A percentile compares a stretch with the other conserved stretches of the same genome.
Evolutionary conservation across 2,113 vertebrate genomes (phyloP).

Genomic region (Nettapus auritus): DNA sequence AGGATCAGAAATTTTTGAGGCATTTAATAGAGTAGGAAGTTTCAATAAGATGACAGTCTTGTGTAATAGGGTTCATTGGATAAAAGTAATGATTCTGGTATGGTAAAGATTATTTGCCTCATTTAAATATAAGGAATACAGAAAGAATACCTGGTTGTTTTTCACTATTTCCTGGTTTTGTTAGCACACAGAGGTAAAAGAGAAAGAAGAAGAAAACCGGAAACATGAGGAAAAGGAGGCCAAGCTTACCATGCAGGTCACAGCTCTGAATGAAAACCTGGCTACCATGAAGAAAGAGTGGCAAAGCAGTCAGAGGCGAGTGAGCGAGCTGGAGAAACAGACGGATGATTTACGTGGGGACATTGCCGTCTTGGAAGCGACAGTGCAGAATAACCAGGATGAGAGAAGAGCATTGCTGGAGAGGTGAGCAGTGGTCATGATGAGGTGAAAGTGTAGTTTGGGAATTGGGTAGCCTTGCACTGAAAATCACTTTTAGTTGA

Average conservation of each 20-base stretch:
- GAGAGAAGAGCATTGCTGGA: conserved; percentile 93
- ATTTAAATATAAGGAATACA: background rate
- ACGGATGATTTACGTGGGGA: conserved; percentile 94
- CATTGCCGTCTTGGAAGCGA: conserved; percentile 96
- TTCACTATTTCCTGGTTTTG: background rate
- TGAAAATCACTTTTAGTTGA: background rate
- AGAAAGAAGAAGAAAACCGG: conserved; percentile 84
- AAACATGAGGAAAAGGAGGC: conserved; percentile 87
- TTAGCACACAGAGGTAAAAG: conserved; percentile 85
- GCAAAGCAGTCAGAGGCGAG: conserved; percentile 92
- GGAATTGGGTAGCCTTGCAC: background rate
- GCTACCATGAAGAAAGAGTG: conserved; percentile 96
- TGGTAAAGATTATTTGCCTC: conserved; percentile 3
- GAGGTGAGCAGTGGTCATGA: conserved; percentile 75
- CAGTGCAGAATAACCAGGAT: conserved; percentile 97
- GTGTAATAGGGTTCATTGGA: background rate
- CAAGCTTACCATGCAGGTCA: conserved; percentile 88
- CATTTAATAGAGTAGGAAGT: background rate
- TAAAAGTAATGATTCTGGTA: background rate
- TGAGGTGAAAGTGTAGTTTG: rapidly evolving
- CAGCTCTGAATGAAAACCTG: conserved; percentile 93
- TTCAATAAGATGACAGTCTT: background rate
- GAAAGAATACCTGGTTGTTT: conserved; percentile 16
- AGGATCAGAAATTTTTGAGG: background rate
- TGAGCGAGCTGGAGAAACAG: conserved; percentile 94